Base-by-base conservation (phyloP, 2,797 vertebrate genomes). In the Tauraco hartlaubi region DNA sequence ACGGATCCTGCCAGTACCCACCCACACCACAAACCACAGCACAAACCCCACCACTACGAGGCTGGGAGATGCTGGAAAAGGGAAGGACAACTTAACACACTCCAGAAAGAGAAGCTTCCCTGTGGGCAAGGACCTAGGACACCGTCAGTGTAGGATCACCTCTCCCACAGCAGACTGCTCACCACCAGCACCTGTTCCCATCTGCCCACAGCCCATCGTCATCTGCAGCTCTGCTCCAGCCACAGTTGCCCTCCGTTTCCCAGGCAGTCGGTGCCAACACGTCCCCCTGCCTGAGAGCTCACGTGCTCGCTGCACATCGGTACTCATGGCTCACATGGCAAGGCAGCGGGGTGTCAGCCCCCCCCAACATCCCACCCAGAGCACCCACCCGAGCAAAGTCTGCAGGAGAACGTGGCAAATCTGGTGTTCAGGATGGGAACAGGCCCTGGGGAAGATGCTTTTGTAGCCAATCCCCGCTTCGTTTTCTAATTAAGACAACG, bases 401-500 rank as follows among this genome's bases (percentile, higher is more conserved):
- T 41, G 33, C 31, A 49, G 26, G 31, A 52, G 64, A 81, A 44
- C 1, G 25, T 49, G 63, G 62, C 51, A 58, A 55, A 21, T 37
- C 1, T 49, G 25, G 4, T 10, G 17, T 12, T 66, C 43, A 73
- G 87, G 28, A 61, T 10, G 67, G 21, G 55, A 85, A 12, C 59
- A 81, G 73, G 33, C 66, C 69, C 73, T 25, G 25, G 51, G 71
- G 59, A 92, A 95, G 55, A 83, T 7, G 63, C 44, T 87, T 92
- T 29, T 79, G 48, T 63, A 93, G 63, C 23, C 48, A 88, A 39
- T 23, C 52, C 35, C 69, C 2, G 2, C 39, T 92, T 91, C 26
- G 21, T 76, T 88, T 93, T 86, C 91, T 79, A 73, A 88, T 89
- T 84, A 94, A 94, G 58, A 69, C 28, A 59, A 29, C 23, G 20